Percentiles rank a stretch among this genome's conserved stretches.
Conservation (phyloP, 1,140 invertebrate genomes). For the Oryctes rhinoceros region DNA sequence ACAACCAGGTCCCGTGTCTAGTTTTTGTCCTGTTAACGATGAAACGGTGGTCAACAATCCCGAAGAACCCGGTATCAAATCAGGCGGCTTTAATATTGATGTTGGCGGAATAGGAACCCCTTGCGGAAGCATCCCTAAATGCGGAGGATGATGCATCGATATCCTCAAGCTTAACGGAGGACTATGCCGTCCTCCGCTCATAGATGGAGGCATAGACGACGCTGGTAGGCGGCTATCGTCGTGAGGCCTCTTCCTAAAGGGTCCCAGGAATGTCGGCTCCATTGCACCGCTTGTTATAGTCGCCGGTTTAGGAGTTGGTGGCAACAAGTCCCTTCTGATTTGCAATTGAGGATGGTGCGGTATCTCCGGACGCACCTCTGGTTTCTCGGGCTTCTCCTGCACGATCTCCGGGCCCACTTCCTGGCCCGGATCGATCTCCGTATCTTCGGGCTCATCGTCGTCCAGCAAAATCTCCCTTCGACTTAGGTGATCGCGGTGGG, state of each 20-base stretch:
- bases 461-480: slow-evolving; percentile 46
- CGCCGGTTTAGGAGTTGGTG: slow-evolving; percentile 58
- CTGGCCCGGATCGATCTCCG: slow-evolving; percentile 65
- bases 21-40: slow-evolving; percentile 20
- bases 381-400: slow-evolving; percentile 59
- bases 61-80: slow-evolving; percentile 38
- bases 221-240: slow-evolving; percentile 54
- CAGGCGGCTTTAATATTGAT: slow-evolving; percentile 51
- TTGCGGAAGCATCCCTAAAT: slow-evolving; percentile 46
- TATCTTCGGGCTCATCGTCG: slow-evolving; percentile 60
- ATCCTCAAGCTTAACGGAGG: slow-evolving; percentile 51
- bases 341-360: slow-evolving; percentile 70
- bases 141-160: slow-evolving; percentile 46
- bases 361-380: slow-evolving; percentile 55
- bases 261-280: slow-evolving; percentile 51
- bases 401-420: slow-evolving; percentile 64
- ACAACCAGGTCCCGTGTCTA: slow-evolving; percentile 44
- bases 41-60: slow-evolving; percentile 37
- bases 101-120: slow-evolving; percentile 43
- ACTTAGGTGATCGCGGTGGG: slow-evolving; percentile 62
- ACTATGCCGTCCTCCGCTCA: slow-evolving; percentile 41
- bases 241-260: slow-evolving; percentile 55
- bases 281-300: slow-evolving; percentile 60
- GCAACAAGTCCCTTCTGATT: slow-evolving; percentile 75
- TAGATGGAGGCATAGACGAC: slow-evolving; percentile 41